These are phyloP conservation scores for Drosophila ananassae DNA, from an alignment of 1,140 invertebrate species.

Conservation along the genomic window DNA sequence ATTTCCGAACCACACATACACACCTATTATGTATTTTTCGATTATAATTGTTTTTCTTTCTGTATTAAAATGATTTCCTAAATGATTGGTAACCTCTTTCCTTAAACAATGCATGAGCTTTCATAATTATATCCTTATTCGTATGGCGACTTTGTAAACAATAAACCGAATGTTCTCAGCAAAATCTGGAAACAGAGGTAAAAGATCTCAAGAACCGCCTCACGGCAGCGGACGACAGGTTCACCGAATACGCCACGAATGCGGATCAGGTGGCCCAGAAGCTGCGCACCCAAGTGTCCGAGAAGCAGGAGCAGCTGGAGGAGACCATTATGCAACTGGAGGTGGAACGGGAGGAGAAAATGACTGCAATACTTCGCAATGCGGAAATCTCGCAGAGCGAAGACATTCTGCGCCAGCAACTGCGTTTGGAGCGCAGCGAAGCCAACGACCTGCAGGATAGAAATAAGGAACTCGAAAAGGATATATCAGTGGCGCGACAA, in stretches of 20 bases:
- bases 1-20: background rate
- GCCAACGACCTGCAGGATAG: constrained; percentile 84
- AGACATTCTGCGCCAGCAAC: constrained; percentile 89
- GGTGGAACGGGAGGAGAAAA: constrained; percentile 89
- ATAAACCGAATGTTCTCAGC: constrained; percentile 54
- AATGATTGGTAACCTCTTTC: constrained; percentile 37
- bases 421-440: constrained; percentile 85
- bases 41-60: constrained; percentile 43
- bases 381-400: constrained; percentile 93
- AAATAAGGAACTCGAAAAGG: constrained; percentile 84
- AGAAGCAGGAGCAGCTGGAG: constrained; percentile 67
- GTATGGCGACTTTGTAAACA: constrained; percentile 27
- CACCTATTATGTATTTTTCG: constrained; percentile 36
- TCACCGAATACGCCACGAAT: constrained; percentile 78
- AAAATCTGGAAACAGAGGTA: constrained; percentile 63
- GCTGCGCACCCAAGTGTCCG: constrained; percentile 55
- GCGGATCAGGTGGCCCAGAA: constrained; percentile 70
- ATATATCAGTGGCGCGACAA: constrained; percentile 84
- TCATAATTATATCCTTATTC: background rate
- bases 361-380: constrained; percentile 90
- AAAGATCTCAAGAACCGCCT: constrained; percentile 75
- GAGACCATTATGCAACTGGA: constrained; percentile 64
- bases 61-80: constrained; percentile 45
- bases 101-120: constrained; percentile 23
- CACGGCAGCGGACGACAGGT: constrained; percentile 71